Evolutionary conservation across 2,888 invertebrate genomes (phyloP).

Genomic region (Hylaea fasciaria): DNA sequence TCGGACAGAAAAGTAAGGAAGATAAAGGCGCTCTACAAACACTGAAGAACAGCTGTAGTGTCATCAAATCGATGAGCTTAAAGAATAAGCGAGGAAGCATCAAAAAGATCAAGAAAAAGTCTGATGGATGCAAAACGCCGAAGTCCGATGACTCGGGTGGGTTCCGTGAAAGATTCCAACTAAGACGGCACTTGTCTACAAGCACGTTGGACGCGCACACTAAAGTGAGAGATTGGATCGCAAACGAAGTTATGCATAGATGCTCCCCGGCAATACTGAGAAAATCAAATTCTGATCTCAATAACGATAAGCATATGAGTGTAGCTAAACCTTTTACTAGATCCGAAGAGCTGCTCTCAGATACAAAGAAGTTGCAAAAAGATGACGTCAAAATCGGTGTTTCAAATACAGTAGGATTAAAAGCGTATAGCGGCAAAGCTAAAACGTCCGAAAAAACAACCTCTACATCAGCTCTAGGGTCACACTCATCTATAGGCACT

Average conservation of each 20-base stretch:
- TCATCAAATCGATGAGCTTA: constrained; percentile 84
- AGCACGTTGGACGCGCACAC: constrained; percentile 94
- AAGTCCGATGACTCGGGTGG: constrained; percentile 84
- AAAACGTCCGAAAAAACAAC: constrained; percentile 79
- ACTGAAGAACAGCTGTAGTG: constrained; percentile 84
- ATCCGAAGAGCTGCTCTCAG: constrained; percentile 77
- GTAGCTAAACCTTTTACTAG: constrained; percentile 70
- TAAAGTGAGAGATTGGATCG: constrained; percentile 94
- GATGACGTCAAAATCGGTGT: constrained; percentile 53
- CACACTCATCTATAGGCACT: constrained; percentile 73
- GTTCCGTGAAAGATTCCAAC: constrained; percentile 86
- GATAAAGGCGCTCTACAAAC: constrained; percentile 75
- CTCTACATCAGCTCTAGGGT: constrained; percentile 77
- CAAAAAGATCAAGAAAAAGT: constrained; percentile 82
- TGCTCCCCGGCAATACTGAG: constrained; percentile 88
- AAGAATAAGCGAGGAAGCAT: constrained; percentile 76
- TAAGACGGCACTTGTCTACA: constrained; percentile 89
- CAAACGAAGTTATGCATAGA: constrained; percentile 90
- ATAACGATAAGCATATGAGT: constrained; percentile 61
- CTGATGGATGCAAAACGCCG: constrained; percentile 83
- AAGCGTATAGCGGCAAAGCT: constrained; percentile 60
- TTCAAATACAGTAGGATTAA: constrained; percentile 53
- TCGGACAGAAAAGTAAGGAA: constrained; percentile 78
- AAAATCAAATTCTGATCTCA: constrained; percentile 76
- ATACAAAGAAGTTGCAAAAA: constrained; percentile 60